These are phyloP conservation scores for Tragelaphus scriptus DNA, from an alignment of 2,113 vertebrate species.

Conservation along the genomic window DNA sequence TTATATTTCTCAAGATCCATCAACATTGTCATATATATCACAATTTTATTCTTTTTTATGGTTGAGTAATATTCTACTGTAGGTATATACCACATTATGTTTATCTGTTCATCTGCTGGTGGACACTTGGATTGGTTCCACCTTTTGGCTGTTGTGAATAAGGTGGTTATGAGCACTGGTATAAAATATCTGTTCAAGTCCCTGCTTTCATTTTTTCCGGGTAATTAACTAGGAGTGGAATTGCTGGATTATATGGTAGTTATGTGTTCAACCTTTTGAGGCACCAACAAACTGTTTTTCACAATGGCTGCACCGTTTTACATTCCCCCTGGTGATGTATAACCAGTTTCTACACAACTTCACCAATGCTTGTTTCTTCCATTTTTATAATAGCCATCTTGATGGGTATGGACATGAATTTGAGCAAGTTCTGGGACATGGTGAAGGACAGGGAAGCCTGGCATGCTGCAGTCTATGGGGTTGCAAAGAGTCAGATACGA, in stretches of 20 bases:
- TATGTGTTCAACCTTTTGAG: background rate
- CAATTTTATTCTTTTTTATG: background rate
- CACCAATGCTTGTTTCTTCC: background rate
- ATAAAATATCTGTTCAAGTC: background rate
- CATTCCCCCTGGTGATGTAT: background rate
- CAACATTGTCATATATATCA: background rate
- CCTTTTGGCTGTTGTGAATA: background rate
- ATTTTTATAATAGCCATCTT: background rate
- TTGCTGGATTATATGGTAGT: background rate
- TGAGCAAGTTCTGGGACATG: background rate
- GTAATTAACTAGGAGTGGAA: background rate
- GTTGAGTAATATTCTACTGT: background rate
- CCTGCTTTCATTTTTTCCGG: background rate
- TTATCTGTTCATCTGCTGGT: background rate
- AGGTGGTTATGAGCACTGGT: background rate
- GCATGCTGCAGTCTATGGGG: background rate
- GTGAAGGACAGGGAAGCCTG: background rate
- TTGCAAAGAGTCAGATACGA: background rate
- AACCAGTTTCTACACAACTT: background rate
- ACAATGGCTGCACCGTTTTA: background rate
- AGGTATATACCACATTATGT: background rate
- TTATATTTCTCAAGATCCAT: background rate
- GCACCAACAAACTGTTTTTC: background rate
- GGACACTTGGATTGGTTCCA: background rate
- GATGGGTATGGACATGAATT: background rate